Evolutionary conservation across 2,888 invertebrate genomes (phyloP), one percentile per base, ranked within the genome.

Genomic region (Isoperla grammatica): DNA sequence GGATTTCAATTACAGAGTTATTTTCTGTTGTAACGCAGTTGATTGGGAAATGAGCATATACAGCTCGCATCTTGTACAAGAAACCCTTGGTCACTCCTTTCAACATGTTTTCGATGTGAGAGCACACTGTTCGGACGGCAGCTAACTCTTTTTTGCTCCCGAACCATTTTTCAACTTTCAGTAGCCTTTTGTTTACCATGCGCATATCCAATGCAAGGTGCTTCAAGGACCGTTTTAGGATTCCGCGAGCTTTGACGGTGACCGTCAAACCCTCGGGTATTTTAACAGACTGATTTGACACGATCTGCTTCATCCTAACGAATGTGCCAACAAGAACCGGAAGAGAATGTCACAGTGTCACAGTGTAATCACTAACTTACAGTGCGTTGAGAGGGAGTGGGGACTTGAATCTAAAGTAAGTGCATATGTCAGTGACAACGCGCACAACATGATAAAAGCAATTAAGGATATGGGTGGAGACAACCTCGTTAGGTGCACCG

Each of bases 11-110:
- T 15, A 92, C 78, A 1, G 85, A 78, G 77, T 95, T 93, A 68
- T 81, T 60, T 62, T 64, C 64, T 15, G 75, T 74, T 60, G 97
- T 94, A 61, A 95, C 94, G 75, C 98, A 94, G 78, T 99, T 99
- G 76, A 99, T 99, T 76, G 99, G 99, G 81, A 99, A 99, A 80
- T 99, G 99, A 76, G 99, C 99, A 73, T 99, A 99, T 69, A 98
- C 99, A 57, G 97, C 95, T 72, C 98, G 85, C 99, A 99, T 99
- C 81, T 98, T 99, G 82, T 99, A 99, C 72, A 90, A 87, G 80
- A 91, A 99, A 65, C 99, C 99, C 79, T 77, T 75, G 2, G 80
- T 81, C 9, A 84, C 83, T 78, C 92, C 97, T 79, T 96, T 98
- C 70, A 99, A 88, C 97, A 99, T 96, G 78, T 99, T 99, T 76